Conservation (phyloP, 2,888 invertebrate genomes). For the Lithosia quadra region DNA sequence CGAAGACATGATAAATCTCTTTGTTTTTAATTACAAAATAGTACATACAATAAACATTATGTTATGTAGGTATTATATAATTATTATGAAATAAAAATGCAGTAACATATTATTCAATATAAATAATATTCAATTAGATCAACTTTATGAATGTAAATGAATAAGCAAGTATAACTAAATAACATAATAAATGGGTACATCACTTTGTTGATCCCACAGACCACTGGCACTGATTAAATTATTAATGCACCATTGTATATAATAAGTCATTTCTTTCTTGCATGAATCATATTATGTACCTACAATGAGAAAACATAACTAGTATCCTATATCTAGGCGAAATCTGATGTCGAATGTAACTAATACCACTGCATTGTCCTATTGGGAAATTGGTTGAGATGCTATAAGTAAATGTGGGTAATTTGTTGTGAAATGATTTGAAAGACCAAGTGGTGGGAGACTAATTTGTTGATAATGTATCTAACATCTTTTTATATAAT, state of each 20-base stretch:
- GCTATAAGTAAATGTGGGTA: not conserved
- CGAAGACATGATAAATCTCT: not conserved
- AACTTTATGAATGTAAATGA: not conserved
- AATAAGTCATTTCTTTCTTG: slow-evolving; percentile 68
- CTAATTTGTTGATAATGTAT: not conserved
- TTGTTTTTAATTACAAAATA: not conserved
- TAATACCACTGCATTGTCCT: not conserved
- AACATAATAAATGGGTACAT: slow-evolving; percentile 58
- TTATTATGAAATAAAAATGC: too few species aligned
- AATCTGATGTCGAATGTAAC: not conserved
- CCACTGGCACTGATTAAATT: slow-evolving; percentile 60
- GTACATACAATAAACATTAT: not conserved
- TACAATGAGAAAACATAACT: slow-evolving; percentile 56
- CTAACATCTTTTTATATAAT: not conserved
- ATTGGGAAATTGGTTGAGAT: not conserved
- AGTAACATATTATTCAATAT: not conserved
- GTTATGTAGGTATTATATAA: not conserved
- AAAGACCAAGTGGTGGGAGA: not conserved
- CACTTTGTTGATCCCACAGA: slow-evolving; percentile 64
- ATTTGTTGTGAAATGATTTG: not conserved
- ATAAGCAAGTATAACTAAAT: slow-evolving; percentile 16
- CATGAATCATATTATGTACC: slow-evolving; percentile 53
- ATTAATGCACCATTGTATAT: slow-evolving; percentile 66
- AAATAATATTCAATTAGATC: not conserved
- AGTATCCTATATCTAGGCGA: slow-evolving; percentile 13